Evolutionary conservation across 2,113 vertebrate genomes (phyloP), one percentile per base, ranked within the genome.

Genomic region (Nettapus auritus): DNA sequence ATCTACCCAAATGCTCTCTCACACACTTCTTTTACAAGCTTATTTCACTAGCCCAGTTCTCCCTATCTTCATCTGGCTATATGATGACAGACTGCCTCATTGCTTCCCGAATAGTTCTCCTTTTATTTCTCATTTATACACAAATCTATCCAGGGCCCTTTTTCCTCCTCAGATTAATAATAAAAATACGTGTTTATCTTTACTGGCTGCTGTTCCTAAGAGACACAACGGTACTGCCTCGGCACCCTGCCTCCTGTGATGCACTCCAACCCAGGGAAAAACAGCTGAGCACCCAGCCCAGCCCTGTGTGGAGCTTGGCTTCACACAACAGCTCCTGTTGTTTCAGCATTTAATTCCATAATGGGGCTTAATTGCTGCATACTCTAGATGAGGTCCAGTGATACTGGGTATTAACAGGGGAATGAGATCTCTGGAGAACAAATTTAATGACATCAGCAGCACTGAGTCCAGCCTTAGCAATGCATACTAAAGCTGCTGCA

Each of bases 241-340:
- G 1, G 31, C 38, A 59, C 25, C 21, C 29, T 55, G 44, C n/a
- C 1, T 0, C 25, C 38, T 62, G 23, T 17, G 40, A 42, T n/a
- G 31, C 11, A 53, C 59, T 70, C 63, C 66, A 38, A 78, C 36
- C 15, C 26, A 59, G 28, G 62, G 34, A 76, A 60, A 89, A 67
- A 26, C 20, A 25, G 33, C 63, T 40, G 34, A 86, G 40, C 31
- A 67, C 31, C 28, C 59, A 62, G 14, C 34, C 40, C 46, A 76
- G 19, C 29, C 68, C 81, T 38, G 33, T 15, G 26, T 22, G 7
- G 11, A 83, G 42, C 33, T 20, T 48, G 56, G 22, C 56, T 77
- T 67, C 1, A 1, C 64, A 44, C n/a, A 69, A 66, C 59, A 22
- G n/a, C 38, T 55, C 57, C n/a, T n/a, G 26, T 66, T 76, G 21